A percentile compares a stretch with the other conserved stretches of the same genome.
These are phyloP conservation scores for Coracias cyanogaster DNA, from an alignment of 2,797 vertebrate genomes.

Conservation along the genomic window DNA sequence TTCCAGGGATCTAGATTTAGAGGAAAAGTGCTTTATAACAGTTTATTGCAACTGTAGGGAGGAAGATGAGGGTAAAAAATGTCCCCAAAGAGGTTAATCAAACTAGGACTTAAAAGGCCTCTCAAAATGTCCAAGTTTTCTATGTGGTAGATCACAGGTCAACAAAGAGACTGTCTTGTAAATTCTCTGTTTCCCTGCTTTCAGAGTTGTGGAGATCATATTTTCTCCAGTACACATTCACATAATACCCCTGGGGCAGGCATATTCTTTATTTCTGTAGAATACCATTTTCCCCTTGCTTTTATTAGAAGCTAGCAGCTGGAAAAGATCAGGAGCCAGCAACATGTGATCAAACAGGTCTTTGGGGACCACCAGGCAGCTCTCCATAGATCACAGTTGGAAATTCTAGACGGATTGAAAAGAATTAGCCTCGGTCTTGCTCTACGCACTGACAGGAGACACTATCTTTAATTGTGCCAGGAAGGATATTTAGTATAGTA, in stretches of 20 bases:
- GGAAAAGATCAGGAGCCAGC: slow-evolving; percentile 20
- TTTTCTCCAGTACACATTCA: neutral
- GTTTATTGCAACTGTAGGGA: neutral
- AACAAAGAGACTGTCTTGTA: neutral
- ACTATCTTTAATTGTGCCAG: neutral
- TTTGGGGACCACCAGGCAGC: neutral
- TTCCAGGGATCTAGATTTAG: neutral
- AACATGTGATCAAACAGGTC: neutral
- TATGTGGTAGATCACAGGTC: neutral
- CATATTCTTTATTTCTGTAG: neutral
- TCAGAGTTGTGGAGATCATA: neutral
- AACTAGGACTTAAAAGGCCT: neutral
- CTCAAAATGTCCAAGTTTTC: neutral
- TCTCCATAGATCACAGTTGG: neutral
- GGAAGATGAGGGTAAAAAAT: neutral
- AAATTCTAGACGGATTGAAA: neutral
- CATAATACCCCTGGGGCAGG: neutral
- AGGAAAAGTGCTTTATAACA: neutral
- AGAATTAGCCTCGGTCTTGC: neutral
- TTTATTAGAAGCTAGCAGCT: slow-evolving; percentile 42
- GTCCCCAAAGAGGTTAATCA: neutral
- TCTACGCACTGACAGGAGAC: neutral
- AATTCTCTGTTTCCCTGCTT: neutral
- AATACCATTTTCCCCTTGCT: neutral
- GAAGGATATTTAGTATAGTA: neutral